Evolutionary conservation across 2,888 invertebrate species (phyloP), one percentile per base, ranked within the genome.

Genomic region (Amiota minor): DNA sequence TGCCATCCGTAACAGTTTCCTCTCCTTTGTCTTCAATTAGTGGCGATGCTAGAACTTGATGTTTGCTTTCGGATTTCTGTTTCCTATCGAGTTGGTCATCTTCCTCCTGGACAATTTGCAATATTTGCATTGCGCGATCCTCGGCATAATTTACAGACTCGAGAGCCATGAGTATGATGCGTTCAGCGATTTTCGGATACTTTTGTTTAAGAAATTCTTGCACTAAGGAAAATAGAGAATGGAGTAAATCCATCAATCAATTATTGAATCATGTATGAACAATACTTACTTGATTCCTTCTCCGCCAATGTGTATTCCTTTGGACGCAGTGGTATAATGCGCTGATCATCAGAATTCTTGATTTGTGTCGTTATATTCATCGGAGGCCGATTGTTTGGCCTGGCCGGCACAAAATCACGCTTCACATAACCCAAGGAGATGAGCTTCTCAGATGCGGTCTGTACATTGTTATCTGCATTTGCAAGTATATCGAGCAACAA

Each of bases 71-170:
- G 9, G 10, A 55, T 14, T 4, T 53, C n/a, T 84, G 82, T 49
- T 84, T 86, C 53, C 84, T 84, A 14, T 81, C 84, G n/a, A 83
- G 87, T 18, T 85, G 81, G 86, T 88, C 90, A 81, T 95, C 95
- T 81, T 95, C 95, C 76, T 93, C 89, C 70, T 87, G 88, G 0
- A 89, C 94, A 47, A 94, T 93, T 79, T 93, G 91, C 71, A 97
- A 90, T 78, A 97, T 95, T 88, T 95, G 94, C 78, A 93, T 93
- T 0, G 97, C 96, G 72, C 94, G 92, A 71, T 94, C 93, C 87
- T 96, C 96, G 78, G 96, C 94, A 89, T 94, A 97, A 85, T 95
- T 94, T 0, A 96, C 96, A 85, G 96, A 96, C 84, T 98, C 97
- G 77, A 97, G 90, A 0, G 97, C 98, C 88, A 97, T 94, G 1